Percentiles rank a stretch among this genome's conserved stretches.
phyloP scores from a whole-genome alignment of 2,113 vertebrate genomes.

The Plecturocebus donacophilus region DNA sequence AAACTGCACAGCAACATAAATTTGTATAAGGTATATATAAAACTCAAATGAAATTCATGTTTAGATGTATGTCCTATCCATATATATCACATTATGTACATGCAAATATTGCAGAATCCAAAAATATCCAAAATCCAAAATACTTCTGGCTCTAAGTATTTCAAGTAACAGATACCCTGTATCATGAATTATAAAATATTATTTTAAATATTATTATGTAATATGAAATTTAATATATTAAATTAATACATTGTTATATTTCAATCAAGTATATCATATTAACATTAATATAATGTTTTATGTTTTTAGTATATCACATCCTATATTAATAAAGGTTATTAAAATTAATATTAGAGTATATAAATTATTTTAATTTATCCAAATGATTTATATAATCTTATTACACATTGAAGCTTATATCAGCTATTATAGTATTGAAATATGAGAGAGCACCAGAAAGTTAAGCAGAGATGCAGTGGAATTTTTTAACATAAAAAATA shows the following conservation, averaged over 20 bases:
- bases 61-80: no score
- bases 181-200: background rate
- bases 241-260: background rate
- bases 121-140: background rate
- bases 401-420: background rate
- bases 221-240: background rate
- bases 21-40: background rate
- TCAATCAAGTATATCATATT: background rate
- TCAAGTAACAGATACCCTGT: background rate
- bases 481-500: background rate
- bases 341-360: background rate
- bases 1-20: background rate
- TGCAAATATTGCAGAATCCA: background rate
- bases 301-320: no score
- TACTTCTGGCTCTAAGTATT: background rate
- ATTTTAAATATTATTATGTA: background rate
- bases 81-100: background rate
- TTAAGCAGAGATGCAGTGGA: background rate
- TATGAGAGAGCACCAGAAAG: background rate
- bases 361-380: background rate
- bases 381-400: background rate
- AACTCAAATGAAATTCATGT: background rate
- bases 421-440: background rate
- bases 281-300: no score
- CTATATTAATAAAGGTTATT: background rate